A percentile compares a stretch with the other conserved stretches of the same genome.
These are phyloP conservation scores for Sphenopsis melanotis DNA, from an alignment of 2,797 vertebrate genomes.

Conservation along the genomic window DNA sequence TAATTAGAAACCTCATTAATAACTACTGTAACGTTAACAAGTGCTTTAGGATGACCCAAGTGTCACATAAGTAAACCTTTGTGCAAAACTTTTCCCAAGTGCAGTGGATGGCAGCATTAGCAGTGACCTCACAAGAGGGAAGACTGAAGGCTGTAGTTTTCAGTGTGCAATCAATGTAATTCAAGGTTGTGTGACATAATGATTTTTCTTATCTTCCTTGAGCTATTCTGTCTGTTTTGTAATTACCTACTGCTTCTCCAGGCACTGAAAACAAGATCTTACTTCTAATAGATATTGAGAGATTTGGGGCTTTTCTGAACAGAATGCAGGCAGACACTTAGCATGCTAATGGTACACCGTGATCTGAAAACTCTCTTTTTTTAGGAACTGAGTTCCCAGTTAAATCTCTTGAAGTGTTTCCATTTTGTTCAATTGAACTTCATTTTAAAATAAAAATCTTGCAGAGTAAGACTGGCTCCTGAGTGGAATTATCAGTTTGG, in stretches of 20 bases:
- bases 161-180: not conserved
- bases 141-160: not conserved
- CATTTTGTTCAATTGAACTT: not conserved
- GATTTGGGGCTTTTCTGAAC: not conserved
- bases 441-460: not conserved
- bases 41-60: not conserved
- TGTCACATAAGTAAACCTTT: not conserved
- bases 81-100: not conserved
- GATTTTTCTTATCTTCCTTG: slow-evolving; percentile 37
- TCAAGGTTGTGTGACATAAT: not conserved
- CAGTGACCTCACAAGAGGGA: not conserved
- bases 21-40: not conserved
- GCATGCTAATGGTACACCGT: fast-evolving
- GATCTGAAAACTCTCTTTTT: not conserved
- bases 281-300: not conserved
- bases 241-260: slow-evolving; percentile 4
- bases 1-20: slow-evolving; percentile 12
- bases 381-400: not conserved
- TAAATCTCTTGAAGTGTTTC: not conserved
- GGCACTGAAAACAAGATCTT: not conserved
- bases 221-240: slow-evolving; percentile 8
- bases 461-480: not conserved
- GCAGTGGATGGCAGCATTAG: not conserved
- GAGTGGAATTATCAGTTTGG: not conserved
- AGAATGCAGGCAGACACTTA: not conserved